Base-by-base conservation (phyloP, 2,888 invertebrate species). In the Hoplodrina ambigua region DNA sequence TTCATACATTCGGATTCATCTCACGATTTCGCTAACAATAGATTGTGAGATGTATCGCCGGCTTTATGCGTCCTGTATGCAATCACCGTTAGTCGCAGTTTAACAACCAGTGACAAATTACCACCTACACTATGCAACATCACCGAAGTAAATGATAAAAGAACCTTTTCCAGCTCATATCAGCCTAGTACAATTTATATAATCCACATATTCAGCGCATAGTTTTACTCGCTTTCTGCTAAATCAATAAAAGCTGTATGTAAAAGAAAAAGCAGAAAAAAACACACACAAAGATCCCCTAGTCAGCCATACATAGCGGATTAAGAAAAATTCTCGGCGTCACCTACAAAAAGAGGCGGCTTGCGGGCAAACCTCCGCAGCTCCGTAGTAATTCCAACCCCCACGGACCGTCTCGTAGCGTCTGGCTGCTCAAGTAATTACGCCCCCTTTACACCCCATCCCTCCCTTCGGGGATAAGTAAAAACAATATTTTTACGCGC, bases 401-500 rank as follows among this genome's bases (percentile, higher is more conserved):
- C 92, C 89, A 89, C 89, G 89, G 92, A 91, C 89, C 90, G 87
- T 88, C 88, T 87, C 89, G 78, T 71, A 86, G 87, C 90, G 92
- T 91, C 93, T 92, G 93, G 91, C 92, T 92, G 92, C 93, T 93
- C 93, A 93, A 94, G 94, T 95, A 95, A 95, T 95, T 94, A 95
- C 94, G 88, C 90, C 91, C 91, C 81, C 80, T 81, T 25, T 70
- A 67, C 70, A 81, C 83, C 87, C 86, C 85, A 84, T 81, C 85
- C 87, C 86, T 71, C 88, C 89, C 89, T 83, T 81, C 78, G 85
- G 89, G 94, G 94, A 94, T 95, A 95, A 94, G 94, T 94, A 94
- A 95, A 95, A 95, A 95, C 94, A 95, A 94, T 95, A 95, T 95
- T 95, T 95, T 94, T 94, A 93, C 94, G 91, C 91, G 91, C 88